A percentile compares a stretch with the other conserved stretches of the same genome.
Conservation (phyloP, 2,797 vertebrate genomes). For the Sphenopsis melanotis region DNA sequence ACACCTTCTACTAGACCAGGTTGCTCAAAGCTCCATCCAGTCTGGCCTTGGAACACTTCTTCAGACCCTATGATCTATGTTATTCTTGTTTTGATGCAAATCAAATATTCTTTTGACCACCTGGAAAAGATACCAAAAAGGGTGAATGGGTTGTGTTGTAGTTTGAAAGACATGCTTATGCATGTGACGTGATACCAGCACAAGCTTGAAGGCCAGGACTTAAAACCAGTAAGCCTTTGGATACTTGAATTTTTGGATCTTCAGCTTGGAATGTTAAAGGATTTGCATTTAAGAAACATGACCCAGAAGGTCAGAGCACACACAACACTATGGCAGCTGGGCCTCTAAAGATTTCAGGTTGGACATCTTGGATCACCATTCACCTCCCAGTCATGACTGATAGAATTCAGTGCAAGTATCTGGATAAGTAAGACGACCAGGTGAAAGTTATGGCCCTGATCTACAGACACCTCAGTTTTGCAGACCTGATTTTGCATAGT, state of each 20-base stretch:
- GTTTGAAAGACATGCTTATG: neutral
- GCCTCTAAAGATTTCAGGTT: neutral
- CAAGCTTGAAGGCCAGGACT: neutral
- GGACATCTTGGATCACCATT: neutral
- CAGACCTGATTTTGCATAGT: neutral
- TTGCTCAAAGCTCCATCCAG: neutral
- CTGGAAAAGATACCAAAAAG: neutral
- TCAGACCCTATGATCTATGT: neutral
- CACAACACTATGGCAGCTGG: neutral
- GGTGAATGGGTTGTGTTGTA: neutral
- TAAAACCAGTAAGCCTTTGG: neutral
- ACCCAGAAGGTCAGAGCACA: neutral
- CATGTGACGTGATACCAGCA: neutral
- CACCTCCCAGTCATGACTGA: neutral
- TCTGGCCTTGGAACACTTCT: neutral
- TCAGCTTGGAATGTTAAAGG: neutral
- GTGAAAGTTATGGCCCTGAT: neutral
- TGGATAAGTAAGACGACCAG: neutral
- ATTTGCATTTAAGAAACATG: neutral
- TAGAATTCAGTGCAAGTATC: neutral
- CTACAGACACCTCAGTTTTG: neutral
- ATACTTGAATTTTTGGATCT: slow-evolving; percentile 28
- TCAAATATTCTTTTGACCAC: neutral
- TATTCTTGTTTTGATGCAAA: neutral
- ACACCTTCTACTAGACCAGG: neutral